Evolutionary conservation across 2,797 vertebrate species (phyloP), one percentile per base, ranked within the genome.

Genomic region (Etheostoma nigrum): DNA sequence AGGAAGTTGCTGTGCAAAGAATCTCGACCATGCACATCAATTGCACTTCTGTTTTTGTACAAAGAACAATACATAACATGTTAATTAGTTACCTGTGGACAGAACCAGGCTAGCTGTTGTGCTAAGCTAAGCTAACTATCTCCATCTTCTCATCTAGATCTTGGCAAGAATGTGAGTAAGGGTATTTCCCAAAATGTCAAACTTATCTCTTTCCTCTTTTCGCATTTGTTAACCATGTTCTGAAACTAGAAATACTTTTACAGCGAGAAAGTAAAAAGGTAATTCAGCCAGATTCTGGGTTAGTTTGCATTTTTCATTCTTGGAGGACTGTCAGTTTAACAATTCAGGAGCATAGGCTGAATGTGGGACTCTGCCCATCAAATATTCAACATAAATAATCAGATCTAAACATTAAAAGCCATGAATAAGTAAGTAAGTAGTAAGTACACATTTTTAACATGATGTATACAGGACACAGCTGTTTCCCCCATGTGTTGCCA

Each of bases 321-420:
- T 62, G 1, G 13, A 49, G 19, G 6, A 21, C 15, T 47, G 27
- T 72, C 45, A 53, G 23, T 69, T 85, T 47, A 80, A 83, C 59
- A 52, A 82, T 83, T 87, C 33, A 84, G n/a, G n/a, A 74, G 54
- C 44, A 16, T 1, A 9, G 27, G 52, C n/a, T 58, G 8, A 49
- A 12, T 73, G 30, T 47, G 30, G 48, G 25, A 54, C 47, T 58
- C 11, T 30, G n/a, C 62, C 47, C 52, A 84, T 87, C 33, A 82
- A 87, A 83, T 76, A 80, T 83, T 87, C 18, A 79, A 36, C 21
- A 66, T 12, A 62, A 65, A 71, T 61, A 9, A 76, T 78, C 8
- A 42, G 55, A 83, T 71, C 63, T 57, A 57, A 70, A 51, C 9
- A 72, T 18, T 30, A 53, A 74, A 75, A 42, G 16, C 19, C 53